Evolutionary conservation across 1,140 invertebrate species (phyloP), one percentile per base, ranked within the genome.

Genomic region (Hycleus phaleratus): DNA sequence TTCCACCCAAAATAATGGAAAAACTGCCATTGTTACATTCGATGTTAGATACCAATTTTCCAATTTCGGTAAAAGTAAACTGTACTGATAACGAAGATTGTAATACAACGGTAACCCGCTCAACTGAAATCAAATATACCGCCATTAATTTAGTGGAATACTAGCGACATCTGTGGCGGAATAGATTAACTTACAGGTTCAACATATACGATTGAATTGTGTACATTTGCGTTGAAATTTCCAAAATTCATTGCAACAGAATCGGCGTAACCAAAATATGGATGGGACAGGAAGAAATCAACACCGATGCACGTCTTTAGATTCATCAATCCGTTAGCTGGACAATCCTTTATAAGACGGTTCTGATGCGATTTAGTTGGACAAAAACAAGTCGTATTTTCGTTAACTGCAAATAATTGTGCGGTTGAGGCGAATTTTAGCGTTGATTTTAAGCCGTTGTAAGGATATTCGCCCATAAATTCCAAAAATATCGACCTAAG

Each of bases 241-340:
- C n/a, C 5, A 8, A 40, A 12, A 40, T 50, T 40, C 11, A 24
- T 6, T 8, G 5, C 10, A 7, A 50, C 7, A 0, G 26, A 32
- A 38, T 50, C 49, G 8, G 38, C 24, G 3, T 40, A 38, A 50
- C 42, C 38, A 24, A 39, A 50, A 40, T 50, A 40, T 18, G 49
- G 49, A 7, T 39, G 38, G 2, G 49, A 50, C 3, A 50, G n/a
- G 7, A 40, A 25, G 7, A 50, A 18, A 42, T n/a, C 26, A 32
- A 50, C n/a, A 12, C 42, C 42, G 10, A 40, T 9, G 8, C 49
- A 50, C 7, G 2, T 18, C 1, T 10, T 50, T 18, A 50, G 25
- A 40, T 50, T 40, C 49, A 50, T 50, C n/a, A 40, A 40, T 9
- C 49, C 49, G 4, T 50, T 50, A n/a, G 11, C 49, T 25, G 25